Evolutionary conservation across 2,888 invertebrate genomes (phyloP), one percentile per base, ranked within the genome.

Genomic region (Eupithecia insigniata): DNA sequence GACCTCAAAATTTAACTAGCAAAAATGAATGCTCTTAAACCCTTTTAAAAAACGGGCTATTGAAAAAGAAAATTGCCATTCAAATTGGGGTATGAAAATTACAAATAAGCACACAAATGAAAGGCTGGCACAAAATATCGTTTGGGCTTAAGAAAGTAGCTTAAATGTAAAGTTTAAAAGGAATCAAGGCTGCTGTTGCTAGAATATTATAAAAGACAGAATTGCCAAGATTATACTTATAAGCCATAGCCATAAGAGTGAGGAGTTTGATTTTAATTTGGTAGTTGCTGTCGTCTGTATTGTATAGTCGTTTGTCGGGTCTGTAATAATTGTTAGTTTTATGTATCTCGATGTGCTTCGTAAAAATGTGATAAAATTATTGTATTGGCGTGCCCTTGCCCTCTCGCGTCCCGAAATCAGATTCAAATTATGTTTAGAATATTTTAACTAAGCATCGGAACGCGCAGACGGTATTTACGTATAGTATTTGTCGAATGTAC

Each of bases 141-240:
- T 69, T 77, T 76, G 69, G 77, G 77, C 76, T 74, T 77, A 76
- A 76, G 75, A 74, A 68, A 71, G 83, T 86, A 84, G 84, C 78
- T 64, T 64, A 64, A 66, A 78, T 78, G 75, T 80, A 81, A 77
- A 78, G 78, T 79, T 55, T 81, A 76, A 82, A 82, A 82, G 81
- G 84, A 86, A 87, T 83, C 84, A 88, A 90, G 90, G 90, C 89
- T 89, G 89, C 84, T 83, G 82, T 84, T 85, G 85, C 83, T 87
- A 86, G 82, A 51, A 22, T 51, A 81, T 78, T 85, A 82, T 78
- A 77, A 75, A 79, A 84, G 78, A 79, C 71, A 75, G 78, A 80
- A 77, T 80, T 80, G 84, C 84, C 82, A 83, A 84, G 81, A 81
- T 83, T 79, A 34, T 39, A 79, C 74, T 76, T 77, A 65, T 71